Percentiles rank a stretch among this genome's conserved stretches.
Evolutionary conservation across 1,140 invertebrate genomes (phyloP).

Genomic region (Nephotettix cincticeps): DNA sequence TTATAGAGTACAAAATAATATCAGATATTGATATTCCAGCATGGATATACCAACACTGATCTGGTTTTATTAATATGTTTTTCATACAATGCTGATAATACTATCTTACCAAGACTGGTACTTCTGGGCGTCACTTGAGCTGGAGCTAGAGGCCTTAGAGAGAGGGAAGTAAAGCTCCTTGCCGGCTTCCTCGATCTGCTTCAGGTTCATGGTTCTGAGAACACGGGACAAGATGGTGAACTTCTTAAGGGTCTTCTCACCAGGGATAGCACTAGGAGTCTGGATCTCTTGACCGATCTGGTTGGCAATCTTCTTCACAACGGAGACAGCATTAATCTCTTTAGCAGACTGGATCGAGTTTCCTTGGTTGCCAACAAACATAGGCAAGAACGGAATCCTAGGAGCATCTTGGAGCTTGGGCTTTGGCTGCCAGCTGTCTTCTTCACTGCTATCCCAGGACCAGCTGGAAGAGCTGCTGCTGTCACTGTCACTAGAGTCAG

Average conservation of each 20-base stretch:
- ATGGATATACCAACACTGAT: too few species aligned
- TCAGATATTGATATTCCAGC: too few species aligned
- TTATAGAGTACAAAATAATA: too few species aligned
- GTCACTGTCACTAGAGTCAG: conserved; percentile 13
- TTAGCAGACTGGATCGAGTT: conserved; percentile 46
- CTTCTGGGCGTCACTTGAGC: conserved; percentile 31
- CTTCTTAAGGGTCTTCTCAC: conserved; percentile 57
- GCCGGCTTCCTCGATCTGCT: conserved; percentile 53
- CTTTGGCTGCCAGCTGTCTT: conserved; percentile 46
- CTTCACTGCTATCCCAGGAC: conserved; percentile 40
- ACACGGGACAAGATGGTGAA: conserved; percentile 59
- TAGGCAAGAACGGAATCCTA: conserved; percentile 51
- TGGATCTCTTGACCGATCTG: conserved; percentile 59
- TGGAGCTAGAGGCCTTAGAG: conserved; percentile 36
- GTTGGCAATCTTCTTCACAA: conserved; percentile 51
- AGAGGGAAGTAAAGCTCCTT: conserved; percentile 49
- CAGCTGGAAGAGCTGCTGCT: conserved; percentile 7
- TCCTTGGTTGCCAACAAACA: conserved; percentile 54
- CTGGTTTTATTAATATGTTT: too few species aligned
- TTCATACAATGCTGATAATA: too few species aligned
- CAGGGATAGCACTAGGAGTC: conserved; percentile 54
- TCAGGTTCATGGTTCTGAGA: conserved; percentile 57
- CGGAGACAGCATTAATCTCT: conserved; percentile 45
- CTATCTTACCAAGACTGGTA: conserved; percentile 39
- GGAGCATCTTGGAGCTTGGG: conserved; percentile 50